These are phyloP conservation scores for Microplitis deprimator DNA, from an alignment of 2,888 invertebrate species.

Conservation along the genomic window DNA sequence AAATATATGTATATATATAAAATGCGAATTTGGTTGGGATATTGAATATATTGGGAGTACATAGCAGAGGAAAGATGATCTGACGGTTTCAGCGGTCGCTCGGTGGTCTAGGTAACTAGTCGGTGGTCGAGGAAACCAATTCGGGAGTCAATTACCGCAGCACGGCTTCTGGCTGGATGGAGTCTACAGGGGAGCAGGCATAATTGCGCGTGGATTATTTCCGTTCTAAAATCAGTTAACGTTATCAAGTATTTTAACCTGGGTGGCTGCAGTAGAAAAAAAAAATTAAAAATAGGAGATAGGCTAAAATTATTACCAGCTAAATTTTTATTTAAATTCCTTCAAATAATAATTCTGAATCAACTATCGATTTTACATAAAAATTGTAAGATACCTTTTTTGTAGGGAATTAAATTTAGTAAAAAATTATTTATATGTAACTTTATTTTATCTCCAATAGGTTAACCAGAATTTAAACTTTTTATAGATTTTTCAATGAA, in stretches of 20 bases:
- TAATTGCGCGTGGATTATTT: constrained; percentile 4
- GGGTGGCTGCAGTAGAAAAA: no score
- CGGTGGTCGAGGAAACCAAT: constrained; percentile 3
- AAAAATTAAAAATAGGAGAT: no score
- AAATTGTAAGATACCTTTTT: no score
- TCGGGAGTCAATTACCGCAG: constrained; percentile 7
- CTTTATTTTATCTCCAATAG: no score
- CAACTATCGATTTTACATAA: no score
- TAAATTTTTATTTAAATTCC: no score
- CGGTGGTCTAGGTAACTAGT: constrained; percentile 1
- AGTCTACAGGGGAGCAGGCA: background rate
- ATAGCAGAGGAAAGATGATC: background rate
- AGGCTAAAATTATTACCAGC: no score
- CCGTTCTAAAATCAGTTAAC: background rate
- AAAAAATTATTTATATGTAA: no score
- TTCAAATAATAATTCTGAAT: no score
- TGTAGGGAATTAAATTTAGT: no score
- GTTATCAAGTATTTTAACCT: background rate
- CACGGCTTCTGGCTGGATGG: background rate
- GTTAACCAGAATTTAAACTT: no score
- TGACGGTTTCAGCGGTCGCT: background rate
- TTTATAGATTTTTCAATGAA: no score
- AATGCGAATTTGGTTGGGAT: background rate
- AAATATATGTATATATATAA: background rate
- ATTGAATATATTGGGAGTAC: background rate